Conservation (phyloP, 2,888 invertebrate genomes). For the Drosophila quinaria region DNA sequence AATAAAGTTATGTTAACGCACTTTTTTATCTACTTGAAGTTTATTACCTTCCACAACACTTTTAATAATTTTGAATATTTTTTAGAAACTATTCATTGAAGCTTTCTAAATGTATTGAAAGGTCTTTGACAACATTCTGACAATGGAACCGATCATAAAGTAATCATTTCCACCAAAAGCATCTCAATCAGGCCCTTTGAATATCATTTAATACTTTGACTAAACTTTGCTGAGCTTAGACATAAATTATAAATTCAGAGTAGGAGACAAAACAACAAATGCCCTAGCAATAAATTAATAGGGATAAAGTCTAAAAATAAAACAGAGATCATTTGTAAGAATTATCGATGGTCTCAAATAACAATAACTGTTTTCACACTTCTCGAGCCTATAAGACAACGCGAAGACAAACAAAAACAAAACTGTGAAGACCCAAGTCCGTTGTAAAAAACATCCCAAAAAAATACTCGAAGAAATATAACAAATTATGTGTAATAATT, state of each 20-base stretch:
- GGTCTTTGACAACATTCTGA: constrained; percentile 1
- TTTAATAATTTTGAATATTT: neutral
- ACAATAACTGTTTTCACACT: constrained; percentile 73
- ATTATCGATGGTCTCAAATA: constrained; percentile 43
- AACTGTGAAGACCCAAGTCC: constrained; percentile 17
- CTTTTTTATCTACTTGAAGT: too few relatives aligned
- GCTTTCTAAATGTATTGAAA: neutral
- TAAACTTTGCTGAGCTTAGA: constrained; percentile 18
- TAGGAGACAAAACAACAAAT: constrained; percentile 14
- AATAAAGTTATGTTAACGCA: too few relatives aligned
- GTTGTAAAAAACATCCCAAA: constrained; percentile 10
- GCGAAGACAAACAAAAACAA: constrained; percentile 14
- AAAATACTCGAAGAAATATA: constrained; percentile 51
- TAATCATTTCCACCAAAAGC: constrained; percentile 9
- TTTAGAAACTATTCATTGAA: neutral
- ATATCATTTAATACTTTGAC: constrained; percentile 7
- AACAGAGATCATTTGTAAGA: constrained; percentile 39
- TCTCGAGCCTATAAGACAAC: constrained; percentile 55
- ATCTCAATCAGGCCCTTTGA: constrained; percentile 21
- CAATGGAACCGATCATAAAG: constrained; percentile 36
- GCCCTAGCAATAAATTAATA: constrained; percentile 25
- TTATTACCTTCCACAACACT: too few relatives aligned
- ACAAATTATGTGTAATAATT: constrained; percentile 72
- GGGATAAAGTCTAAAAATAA: constrained; percentile 11
- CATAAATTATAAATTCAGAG: constrained; percentile 38